These are phyloP conservation scores for Gadopsis bispinosus DNA, from an alignment of 2,797 vertebrate genomes.

Conservation along the genomic window DNA sequence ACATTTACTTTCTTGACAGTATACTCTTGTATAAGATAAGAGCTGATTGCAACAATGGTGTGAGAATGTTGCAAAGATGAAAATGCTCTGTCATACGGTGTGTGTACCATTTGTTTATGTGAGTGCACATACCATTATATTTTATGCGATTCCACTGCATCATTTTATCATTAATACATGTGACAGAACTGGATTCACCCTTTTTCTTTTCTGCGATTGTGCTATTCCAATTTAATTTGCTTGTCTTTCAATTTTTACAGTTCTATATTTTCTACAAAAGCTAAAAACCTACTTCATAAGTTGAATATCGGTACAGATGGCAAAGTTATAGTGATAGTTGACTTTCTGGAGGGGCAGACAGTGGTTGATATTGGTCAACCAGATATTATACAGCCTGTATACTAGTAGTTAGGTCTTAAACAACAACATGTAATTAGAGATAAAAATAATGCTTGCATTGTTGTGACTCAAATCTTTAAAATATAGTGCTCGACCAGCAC, in stretches of 20 bases:
- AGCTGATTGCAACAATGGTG: not conserved
- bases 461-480: slow-evolving; percentile 65
- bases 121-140: not conserved
- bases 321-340: slow-evolving; percentile 43
- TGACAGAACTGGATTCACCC: not conserved
- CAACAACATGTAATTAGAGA: slow-evolving; percentile 66
- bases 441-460: slow-evolving; percentile 64
- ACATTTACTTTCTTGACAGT: not conserved
- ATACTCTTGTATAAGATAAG: not conserved
- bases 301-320: not conserved
- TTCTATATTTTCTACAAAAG: not conserved
- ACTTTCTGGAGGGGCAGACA: slow-evolving; percentile 59
- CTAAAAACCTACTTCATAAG: not conserved
- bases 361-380: slow-evolving; percentile 22
- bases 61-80: not conserved
- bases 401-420: slow-evolving; percentile 44
- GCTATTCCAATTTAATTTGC: not conserved
- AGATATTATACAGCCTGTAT: slow-evolving; percentile 30
- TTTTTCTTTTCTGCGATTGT: not conserved
- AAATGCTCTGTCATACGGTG: not conserved
- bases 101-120: not conserved
- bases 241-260: not conserved
- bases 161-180: not conserved
- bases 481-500: slow-evolving; percentile 18
- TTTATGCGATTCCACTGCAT: not conserved